These are phyloP conservation scores for Monomorium pharaonis DNA, from an alignment of 1,140 invertebrate species.

Conservation along the genomic window DNA sequence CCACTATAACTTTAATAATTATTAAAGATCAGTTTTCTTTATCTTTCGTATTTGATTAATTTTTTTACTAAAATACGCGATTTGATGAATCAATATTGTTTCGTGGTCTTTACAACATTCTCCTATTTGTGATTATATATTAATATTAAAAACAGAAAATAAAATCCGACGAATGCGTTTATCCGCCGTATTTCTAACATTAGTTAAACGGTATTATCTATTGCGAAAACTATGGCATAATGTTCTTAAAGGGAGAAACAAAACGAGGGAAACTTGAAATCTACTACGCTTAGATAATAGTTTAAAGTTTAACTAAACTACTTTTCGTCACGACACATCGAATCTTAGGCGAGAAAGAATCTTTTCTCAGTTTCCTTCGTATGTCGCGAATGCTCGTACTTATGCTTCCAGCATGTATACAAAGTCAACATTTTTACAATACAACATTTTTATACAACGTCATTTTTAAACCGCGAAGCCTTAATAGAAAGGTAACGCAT, in stretches of 20 bases:
- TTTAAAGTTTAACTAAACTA: slow-evolving; percentile 17
- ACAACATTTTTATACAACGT: slow-evolving; percentile 78
- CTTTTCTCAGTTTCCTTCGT: slow-evolving; percentile 17
- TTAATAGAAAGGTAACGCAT: not conserved
- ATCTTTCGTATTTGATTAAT: not conserved
- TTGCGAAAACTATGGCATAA: not conserved
- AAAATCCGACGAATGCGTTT: not conserved
- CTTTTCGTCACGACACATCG: slow-evolving; percentile 6
- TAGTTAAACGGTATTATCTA: slow-evolving; percentile 20
- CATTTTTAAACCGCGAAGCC: slow-evolving; percentile 62
- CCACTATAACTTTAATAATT: not conserved
- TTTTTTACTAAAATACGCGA: not conserved
- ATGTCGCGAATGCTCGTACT: slow-evolving; percentile 71
- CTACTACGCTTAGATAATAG: slow-evolving; percentile 25
- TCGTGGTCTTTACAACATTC: not conserved
- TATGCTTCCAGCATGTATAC: slow-evolving; percentile 78
- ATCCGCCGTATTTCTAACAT: not conserved
- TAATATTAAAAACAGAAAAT: not conserved
- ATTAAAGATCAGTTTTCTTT: not conserved
- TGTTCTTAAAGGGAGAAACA: not conserved
- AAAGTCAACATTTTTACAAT: no score
- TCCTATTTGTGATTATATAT: not conserved
- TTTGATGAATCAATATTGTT: not conserved
- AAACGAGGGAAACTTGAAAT: slow-evolving; percentile 22
- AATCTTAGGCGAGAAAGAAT: slow-evolving; percentile 21